Evolutionary conservation across 2,888 invertebrate species (phyloP), one percentile per base, ranked within the genome.

Genomic region (Drosophila mulleri): DNA sequence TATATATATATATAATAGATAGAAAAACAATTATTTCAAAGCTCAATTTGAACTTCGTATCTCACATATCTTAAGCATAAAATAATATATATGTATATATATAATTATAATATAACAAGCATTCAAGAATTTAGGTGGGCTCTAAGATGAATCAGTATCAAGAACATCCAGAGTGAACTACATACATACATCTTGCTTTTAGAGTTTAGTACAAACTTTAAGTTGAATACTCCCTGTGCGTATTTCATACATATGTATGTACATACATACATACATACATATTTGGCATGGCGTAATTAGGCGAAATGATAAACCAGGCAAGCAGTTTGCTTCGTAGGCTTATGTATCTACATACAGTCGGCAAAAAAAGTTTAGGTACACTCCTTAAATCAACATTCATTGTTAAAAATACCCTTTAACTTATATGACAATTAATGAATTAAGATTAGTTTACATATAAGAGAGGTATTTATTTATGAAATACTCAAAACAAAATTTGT

Each of bases 101-200:
- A n/a, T n/a, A n/a, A n/a, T n/a, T n/a, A n/a, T 26, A 23, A 23
- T 23, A 23, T 23, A 23, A n/a, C 23, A 47, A 42, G 11, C 12
- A 44, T 52, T 52, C 20, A 37, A 52, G 23, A 18, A 18, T 35
- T 32, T 54, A 26, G 29, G 64, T 35, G 35, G 9, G 44, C 20
- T 53, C 52, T 61, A 50, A 20, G 53, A 72, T 67, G 75, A 64
- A 62, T 75, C 63, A 42, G 42, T 18, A 42, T 42, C 42, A 3
- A 42, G 4, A 18, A 1, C 9, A 3, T 42, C 11, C 11, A 35
- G 0, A 16, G 52, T 37, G 39, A 65, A 29, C 37, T 16, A 45
- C n/a, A n/a, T n/a, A n/a, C n/a, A n/a, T n/a, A n/a, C 9, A 39
- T 20, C 20, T 44, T 29, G 16, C 5, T 18, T 44, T 48, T 39